phyloP scores from a whole-genome alignment of 2,113 vertebrate genomes.

The Numida meleagris region DNA sequence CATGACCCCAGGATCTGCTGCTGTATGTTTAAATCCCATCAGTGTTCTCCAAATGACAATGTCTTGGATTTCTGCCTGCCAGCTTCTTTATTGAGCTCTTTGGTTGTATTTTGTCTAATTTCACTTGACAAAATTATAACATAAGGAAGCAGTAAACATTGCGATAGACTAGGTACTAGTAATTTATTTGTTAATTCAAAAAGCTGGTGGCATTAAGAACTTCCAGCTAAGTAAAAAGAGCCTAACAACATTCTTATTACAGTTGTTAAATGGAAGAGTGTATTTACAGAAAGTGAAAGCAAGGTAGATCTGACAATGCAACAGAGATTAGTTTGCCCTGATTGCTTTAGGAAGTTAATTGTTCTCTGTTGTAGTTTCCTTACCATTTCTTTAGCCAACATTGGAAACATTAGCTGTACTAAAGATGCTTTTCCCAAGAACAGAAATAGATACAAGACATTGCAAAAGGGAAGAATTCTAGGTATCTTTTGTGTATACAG shows the following conservation, averaged over 20 bases:
- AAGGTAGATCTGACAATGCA: background rate
- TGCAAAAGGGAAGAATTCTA: background rate
- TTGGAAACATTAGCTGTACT: background rate
- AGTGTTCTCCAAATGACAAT: conserved; percentile 21
- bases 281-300: background rate
- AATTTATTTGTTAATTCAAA: conserved; percentile 67
- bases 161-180: conserved; percentile 51
- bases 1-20: conserved; percentile 46
- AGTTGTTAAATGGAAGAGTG: background rate
- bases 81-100: conserved; percentile 66
- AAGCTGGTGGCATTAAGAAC: conserved; percentile 13
- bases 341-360: background rate
- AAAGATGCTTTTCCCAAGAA: background rate
- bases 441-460: background rate
- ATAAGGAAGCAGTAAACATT: background rate
- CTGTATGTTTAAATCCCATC: conserved; percentile 74
- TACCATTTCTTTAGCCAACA: background rate
- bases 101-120: conserved; percentile 54
- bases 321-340: background rate
- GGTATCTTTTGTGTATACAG: background rate
- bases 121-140: conserved; percentile 46
- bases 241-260: background rate
- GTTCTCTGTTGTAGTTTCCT: background rate
- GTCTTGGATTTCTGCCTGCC: conserved; percentile 52
- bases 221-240: background rate